Evolutionary conservation across 2,113 vertebrate genomes (phyloP), one percentile per base, ranked within the genome.

Genomic region (Sceloporus undulatus): DNA sequence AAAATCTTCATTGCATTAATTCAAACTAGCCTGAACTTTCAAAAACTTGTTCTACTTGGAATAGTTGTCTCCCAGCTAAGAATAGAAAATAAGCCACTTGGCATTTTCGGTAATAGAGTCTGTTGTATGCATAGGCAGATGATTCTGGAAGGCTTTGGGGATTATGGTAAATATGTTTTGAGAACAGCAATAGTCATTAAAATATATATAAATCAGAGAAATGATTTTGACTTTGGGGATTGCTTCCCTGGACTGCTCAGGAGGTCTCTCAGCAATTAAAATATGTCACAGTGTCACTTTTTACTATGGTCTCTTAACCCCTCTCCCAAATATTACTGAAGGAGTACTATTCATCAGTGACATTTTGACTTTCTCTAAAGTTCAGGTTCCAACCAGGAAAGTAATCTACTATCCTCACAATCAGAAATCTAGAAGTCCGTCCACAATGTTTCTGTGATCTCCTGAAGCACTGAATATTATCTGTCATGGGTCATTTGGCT

Each of bases 11-110:
- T 66, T 8, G n/a, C 38, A 80, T 85, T 82, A 19, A 6, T 0
- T 74, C 38, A 34, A 78, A 65, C 56, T 91, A 74, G 9, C 75
- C 66, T 84, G 38, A 93, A 82, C 65, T 38, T 68, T 85, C 66
- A 84, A 34, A 62, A 90, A 13, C 78, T 82, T 86, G 59, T 82
- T 82, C 73, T 78, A 68, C 62, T 82, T 87, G 78, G 23, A 91
- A 86, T 38, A 34, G n/a, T 14, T 85, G 38, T 66, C 23, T 87
- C 90, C 85, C 65, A 85, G 21, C 84, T 86, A 79, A 73, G 79
- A 83, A 78, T 27, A 83, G 91, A 84, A 88, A 91, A 59, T 25
- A 77, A 88, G 23, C 52, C 29, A 34, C 14, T 48, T 82, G 79
- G 73, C 54, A 89, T 86, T 52, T 85, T 91, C 9, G n/a, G 19